phyloP scores from a whole-genome alignment of 23 tunicate genomes.

The Ascidia mentula region DNA sequence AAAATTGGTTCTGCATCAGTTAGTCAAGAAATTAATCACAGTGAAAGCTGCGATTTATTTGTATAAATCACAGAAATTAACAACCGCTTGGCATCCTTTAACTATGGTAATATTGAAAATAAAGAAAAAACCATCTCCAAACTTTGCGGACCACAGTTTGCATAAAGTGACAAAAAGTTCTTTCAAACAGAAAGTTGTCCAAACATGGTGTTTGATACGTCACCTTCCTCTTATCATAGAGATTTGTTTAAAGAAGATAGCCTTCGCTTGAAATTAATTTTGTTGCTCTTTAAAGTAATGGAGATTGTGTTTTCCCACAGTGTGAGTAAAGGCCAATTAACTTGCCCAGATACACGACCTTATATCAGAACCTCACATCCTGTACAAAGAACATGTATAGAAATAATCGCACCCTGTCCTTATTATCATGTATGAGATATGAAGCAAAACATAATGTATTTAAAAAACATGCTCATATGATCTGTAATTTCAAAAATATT shows the following conservation, averaged over 20 bases:
- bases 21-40: neutral
- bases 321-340: no score
- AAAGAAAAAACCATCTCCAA: conserved; percentile 19
- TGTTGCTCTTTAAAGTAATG: conserved; percentile 4
- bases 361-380: no score
- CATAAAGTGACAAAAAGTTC: neutral
- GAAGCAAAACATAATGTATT: no score
- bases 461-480: no score
- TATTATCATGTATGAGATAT: no score
- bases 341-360: no score
- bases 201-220: conserved; percentile 11
- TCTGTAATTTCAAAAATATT: no score
- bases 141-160: conserved; percentile 8
- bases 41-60: no score
- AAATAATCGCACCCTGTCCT: no score
- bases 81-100: neutral
- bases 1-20: neutral
- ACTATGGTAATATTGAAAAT: conserved; percentile 11
- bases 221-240: conserved; percentile 8
- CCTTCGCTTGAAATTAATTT: neutral
- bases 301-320: no score
- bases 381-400: no score
- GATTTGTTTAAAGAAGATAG: conserved; percentile 9
- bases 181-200: conserved; percentile 5
- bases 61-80: no score